Evolutionary conservation across 2,113 vertebrate species (phyloP).

Genomic region (Cyprinus carpio): DNA sequence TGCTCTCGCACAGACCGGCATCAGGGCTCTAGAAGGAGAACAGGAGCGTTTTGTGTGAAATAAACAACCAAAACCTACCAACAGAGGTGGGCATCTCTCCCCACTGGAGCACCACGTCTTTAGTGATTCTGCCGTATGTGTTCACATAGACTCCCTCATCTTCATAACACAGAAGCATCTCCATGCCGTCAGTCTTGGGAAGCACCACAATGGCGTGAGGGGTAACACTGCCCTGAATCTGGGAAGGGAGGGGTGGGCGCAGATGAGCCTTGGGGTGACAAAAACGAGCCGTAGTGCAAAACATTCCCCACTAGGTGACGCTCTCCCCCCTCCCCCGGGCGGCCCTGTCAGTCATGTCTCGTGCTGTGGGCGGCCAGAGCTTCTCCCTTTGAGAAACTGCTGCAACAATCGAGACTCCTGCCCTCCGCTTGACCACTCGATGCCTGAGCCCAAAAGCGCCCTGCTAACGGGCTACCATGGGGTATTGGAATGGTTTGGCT

Average conservation of each 20-base stretch:
- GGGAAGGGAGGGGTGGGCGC: conserved; percentile 65
- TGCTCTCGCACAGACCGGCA: conserved; percentile 15
- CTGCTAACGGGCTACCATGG: neutral
- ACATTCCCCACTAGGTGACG: conserved; percentile 56
- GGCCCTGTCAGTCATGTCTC: conserved; percentile 30
- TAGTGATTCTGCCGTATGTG: conserved; percentile 98
- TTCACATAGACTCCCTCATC: conserved; percentile 98
- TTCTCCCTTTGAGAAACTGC: conserved; percentile 71
- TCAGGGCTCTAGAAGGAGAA: conserved; percentile 54
- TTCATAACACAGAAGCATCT: conserved; percentile 99
- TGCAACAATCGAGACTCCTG: conserved; percentile 75
- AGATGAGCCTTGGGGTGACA: conserved; percentile 62
- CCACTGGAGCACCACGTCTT: conserved; percentile 99
- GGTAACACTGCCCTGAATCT: conserved; percentile 99
- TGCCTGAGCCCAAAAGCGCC: conserved; percentile 9
- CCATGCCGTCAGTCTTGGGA: conserved; percentile 99
- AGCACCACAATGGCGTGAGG: conserved; percentile 99
- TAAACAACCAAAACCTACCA: conserved; percentile 81
- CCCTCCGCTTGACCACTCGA: conserved; percentile 34
- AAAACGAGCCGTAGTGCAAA: conserved; percentile 55
- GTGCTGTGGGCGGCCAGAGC: conserved; percentile 16
- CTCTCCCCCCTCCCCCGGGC: neutral
- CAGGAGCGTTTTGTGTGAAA: conserved; percentile 62
- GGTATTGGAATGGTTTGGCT: conserved; percentile 24
- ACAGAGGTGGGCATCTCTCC: conserved; percentile 99